Percentiles rank a stretch among this genome's conserved stretches.
phyloP scores from a whole-genome alignment of 2,797 vertebrate species.

The Menidia menidia region DNA sequence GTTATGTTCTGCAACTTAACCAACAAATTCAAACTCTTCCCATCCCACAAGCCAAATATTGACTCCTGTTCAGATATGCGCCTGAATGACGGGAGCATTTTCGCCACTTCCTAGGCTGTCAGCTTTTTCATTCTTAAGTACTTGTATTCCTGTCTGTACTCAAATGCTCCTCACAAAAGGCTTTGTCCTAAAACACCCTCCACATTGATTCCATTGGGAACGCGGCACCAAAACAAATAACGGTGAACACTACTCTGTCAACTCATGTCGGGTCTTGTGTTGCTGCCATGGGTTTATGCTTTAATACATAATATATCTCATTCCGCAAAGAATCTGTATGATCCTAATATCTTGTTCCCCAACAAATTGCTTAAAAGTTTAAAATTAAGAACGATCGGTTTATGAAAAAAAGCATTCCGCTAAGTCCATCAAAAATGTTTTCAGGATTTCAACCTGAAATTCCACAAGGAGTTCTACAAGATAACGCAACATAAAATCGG shows the following conservation, averaged over 20 bases:
- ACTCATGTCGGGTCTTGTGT: neutral
- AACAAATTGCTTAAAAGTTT: neutral
- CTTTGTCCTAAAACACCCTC: constrained; percentile 14
- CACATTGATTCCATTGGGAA: constrained; percentile 9
- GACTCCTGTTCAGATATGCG: constrained; percentile 70
- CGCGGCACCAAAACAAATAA: neutral
- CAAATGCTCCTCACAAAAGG: neutral
- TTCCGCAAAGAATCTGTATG: neutral
- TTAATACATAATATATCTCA: neutral
- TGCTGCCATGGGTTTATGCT: neutral
- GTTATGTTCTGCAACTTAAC: constrained; percentile 34
- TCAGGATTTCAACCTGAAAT: too few species aligned
- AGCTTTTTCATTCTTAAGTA: constrained; percentile 27
- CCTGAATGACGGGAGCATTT: constrained; percentile 56
- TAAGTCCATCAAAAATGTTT: too few species aligned
- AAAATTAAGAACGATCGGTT: too few species aligned
- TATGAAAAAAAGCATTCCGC: too few species aligned
- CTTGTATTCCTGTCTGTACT: constrained; percentile 11
- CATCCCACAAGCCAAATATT: constrained; percentile 81
- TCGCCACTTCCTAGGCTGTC: constrained; percentile 37
- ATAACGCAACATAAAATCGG: too few species aligned
- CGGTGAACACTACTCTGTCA: neutral
- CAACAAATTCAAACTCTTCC: constrained; percentile 64
- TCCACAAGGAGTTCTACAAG: too few species aligned
- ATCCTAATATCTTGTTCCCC: too few species aligned